Evolutionary conservation across 1,140 invertebrate species (phyloP).

Genomic region (Meloidogyne exigua): DNA sequence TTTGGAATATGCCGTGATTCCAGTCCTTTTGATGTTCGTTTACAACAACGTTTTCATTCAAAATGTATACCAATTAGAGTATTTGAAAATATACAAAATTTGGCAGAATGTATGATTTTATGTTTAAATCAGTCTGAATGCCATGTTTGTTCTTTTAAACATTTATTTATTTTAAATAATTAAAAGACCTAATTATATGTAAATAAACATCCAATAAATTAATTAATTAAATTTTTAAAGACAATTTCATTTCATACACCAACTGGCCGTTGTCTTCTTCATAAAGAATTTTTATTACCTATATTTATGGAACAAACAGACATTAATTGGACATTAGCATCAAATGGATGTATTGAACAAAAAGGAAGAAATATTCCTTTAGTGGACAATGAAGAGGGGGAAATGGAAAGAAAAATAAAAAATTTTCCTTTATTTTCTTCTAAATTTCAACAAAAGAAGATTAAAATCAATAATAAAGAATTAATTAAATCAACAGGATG

Average conservation of each 20-base stretch:
- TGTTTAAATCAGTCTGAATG: slow-evolving; percentile 17
- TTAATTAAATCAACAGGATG: neutral
- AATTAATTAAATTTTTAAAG: neutral
- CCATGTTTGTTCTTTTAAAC: slow-evolving; percentile 2
- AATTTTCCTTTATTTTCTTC: neutral
- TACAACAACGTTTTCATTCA: slow-evolving; percentile 11
- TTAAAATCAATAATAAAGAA: neutral
- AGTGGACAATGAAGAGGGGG: slow-evolving; percentile 15
- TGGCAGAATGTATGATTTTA: slow-evolving; percentile 17
- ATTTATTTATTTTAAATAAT: too few species aligned
- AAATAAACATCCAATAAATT: too few species aligned
- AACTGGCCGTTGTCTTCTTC: slow-evolving; percentile 11
- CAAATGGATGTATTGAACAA: slow-evolving; percentile 13
- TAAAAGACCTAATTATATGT: too few species aligned
- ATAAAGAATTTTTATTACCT: neutral
- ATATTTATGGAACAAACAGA: neutral
- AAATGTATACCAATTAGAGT: slow-evolving; percentile 3
- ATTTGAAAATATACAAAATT: neutral
- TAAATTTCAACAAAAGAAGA: neutral
- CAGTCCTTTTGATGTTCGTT: slow-evolving; percentile 11
- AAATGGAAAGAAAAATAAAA: neutral
- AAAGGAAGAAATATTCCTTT: neutral
- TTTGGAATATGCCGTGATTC: slow-evolving; percentile 20
- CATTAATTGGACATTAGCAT: slow-evolving; percentile 3
- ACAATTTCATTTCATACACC: slow-evolving; percentile 15